Conservation (phyloP, 1,140 invertebrate species). For the Hycleus phaleratus region DNA sequence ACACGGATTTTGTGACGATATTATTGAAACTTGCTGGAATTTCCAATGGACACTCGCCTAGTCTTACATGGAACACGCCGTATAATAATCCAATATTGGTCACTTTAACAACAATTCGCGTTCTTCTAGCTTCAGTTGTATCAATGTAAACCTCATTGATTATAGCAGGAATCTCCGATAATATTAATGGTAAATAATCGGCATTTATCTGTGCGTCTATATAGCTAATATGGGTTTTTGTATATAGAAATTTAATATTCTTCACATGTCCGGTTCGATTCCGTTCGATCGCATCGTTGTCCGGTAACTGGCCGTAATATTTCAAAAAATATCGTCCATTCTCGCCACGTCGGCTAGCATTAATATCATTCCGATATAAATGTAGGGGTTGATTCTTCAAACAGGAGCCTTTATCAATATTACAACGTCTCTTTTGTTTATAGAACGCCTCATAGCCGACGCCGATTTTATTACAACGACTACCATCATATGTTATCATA, state of each 20-base stretch:
- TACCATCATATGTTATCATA: slow-evolving; percentile 39
- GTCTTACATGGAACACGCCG: slow-evolving; percentile 36
- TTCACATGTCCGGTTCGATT: slow-evolving; percentile 37
- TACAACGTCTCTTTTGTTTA: slow-evolving; percentile 43
- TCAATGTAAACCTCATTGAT: slow-evolving; percentile 44
- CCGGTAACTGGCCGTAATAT: slow-evolving; percentile 41
- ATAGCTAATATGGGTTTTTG: slow-evolving; percentile 35
- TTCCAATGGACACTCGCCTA: slow-evolving; percentile 41
- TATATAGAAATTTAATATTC: slow-evolving; percentile 39
- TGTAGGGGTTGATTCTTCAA: slow-evolving; percentile 44
- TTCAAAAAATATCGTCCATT: slow-evolving; percentile 45
- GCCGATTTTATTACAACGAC: slow-evolving; percentile 44
- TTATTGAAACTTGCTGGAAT: slow-evolving; percentile 39
- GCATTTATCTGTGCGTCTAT: slow-evolving; percentile 42
- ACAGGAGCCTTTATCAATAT: slow-evolving; percentile 39
- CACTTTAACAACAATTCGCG: slow-evolving; percentile 39
- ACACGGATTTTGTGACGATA: slow-evolving; percentile 33
- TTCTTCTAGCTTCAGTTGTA: slow-evolving; percentile 36
- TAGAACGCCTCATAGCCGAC: slow-evolving; percentile 43
- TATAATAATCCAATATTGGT: slow-evolving; percentile 41
- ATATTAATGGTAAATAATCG: slow-evolving; percentile 41
- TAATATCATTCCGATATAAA: slow-evolving; percentile 43
- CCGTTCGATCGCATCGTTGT: slow-evolving; percentile 16
- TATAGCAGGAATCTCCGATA: slow-evolving; percentile 34
- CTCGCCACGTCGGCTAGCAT: slow-evolving; percentile 35